Base-by-base conservation (phyloP, 2,888 invertebrate genomes). In the Ornithoptera priamus region DNA sequence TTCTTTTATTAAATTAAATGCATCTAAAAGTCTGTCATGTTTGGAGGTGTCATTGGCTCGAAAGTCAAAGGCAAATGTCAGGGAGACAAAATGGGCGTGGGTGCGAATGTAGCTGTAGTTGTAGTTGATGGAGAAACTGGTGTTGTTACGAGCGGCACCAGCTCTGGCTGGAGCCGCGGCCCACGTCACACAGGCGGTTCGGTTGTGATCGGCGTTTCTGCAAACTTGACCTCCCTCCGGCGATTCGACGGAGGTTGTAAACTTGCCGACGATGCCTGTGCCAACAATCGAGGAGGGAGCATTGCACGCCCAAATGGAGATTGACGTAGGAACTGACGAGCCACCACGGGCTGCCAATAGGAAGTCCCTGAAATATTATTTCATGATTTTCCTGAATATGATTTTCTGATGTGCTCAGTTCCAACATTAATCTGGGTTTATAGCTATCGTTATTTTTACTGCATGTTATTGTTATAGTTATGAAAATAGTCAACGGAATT, bases 301-400 rank as follows among this genome's bases (percentile, higher is more conserved):
- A 78, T 76, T 71, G 78, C 75, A 36, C 87, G 87, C 36, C 85
- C 83, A 87, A 96, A 96, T 67, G 96, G 96, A 62, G 95, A 96
- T 73, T 93, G 93, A 30, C 93, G 93, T 22, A 95, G 94, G 82
- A 96, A 96, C 85, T 96, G 96, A 71, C 94, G 95, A 42, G 96
- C 96, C 63, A 95, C 94, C 72, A 96, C 85, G 8, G 96, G 96
- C 70, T 94, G 93, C 95, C 95, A 96, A 78, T 94, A 93, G 64
- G 94, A 94, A 70, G 79, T 84, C 50, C 85, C 90, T 89, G 84
- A 17, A 75, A 76, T 50, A 22, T 36, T 53, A 8, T 67, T 53
- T n/a, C 2, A n/a, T 53, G 6, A n/a, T 53, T 53, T n/a, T 53
- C 24, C 2, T 53, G 18, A 53, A 53, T 53, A 18, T 53, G 18